Base-by-base conservation (phyloP, 2,888 invertebrate species). In the Chouioia cunea region DNA sequence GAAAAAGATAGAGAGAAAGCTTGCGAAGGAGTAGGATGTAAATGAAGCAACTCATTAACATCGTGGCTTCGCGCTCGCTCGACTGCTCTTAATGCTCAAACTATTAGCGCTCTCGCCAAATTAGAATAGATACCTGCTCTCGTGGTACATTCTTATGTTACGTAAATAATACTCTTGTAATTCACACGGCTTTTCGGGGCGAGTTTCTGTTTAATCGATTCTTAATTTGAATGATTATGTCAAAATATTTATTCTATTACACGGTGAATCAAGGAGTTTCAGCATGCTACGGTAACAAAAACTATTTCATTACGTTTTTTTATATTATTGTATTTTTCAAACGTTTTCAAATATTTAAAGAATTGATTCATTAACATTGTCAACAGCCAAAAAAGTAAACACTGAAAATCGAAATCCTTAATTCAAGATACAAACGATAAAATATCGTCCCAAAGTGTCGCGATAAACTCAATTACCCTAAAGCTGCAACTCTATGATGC, bases 21-120 rank as follows among this genome's bases (percentile, higher is more conserved):
- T 75, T 76, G 71, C 50, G 73, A 56, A 54, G 50, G 16, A 4
- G 23, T 36, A 27, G 63, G 63, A 70, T 73, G 73, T 76, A 78
- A 79, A 79, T 78, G 78, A 79, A 78, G 76, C 76, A 56, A 69
- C 78, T 79, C 78, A 79, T 79, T 80, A 80, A 69, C 77, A 74
- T 74, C 72, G 75, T 73, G 68, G 74, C 72, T 74, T 66, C 74
- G 57, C 70, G 73, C 75, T 77, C 69, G 60, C 66, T 64, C 59
- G 74, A 71, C 71, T 73, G 54, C 74, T 71, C 76, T 75, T 77
- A 78, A 78, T 76, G 78, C 77, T 75, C 70, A 75, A 78, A 78
- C 78, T 78, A 79, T 79, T 79, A 79, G 78, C 76, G 74, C 76
- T 75, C 74, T 72, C 74, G 65, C 64, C 71, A 71, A 63, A 75